These are phyloP conservation scores for Drymonia ruficornis DNA, from an alignment of 2,888 invertebrate genomes.

Conservation along the genomic window DNA sequence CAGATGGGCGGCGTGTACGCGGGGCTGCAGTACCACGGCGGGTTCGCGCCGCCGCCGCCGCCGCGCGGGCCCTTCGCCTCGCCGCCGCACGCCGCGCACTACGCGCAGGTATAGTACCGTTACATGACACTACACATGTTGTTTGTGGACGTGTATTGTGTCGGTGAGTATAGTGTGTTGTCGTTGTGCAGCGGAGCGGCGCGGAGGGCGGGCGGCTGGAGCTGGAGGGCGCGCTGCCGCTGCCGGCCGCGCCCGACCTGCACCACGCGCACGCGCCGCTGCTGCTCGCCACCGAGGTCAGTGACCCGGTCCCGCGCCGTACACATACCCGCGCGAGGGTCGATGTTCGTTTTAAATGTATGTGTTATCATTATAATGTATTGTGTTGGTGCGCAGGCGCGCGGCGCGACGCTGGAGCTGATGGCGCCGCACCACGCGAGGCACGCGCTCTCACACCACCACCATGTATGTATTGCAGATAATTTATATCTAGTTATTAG, in stretches of 20 bases:
- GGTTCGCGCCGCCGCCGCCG: slow-evolving; percentile 60
- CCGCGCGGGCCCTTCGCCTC: slow-evolving; percentile 72
- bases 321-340: neutral
- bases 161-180: neutral
- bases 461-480: slow-evolving; percentile 56
- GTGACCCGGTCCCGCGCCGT: neutral
- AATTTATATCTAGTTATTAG: neutral
- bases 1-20: slow-evolving; percentile 80
- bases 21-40: slow-evolving; percentile 70
- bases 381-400: slow-evolving; percentile 51
- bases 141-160: too few relatives aligned
- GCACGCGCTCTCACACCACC: slow-evolving; percentile 66
- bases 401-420: slow-evolving; percentile 69
- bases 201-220: slow-evolving; percentile 67
- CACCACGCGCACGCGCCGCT: slow-evolving; percentile 73
- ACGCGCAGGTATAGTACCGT: slow-evolving; percentile 77
- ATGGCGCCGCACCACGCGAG: slow-evolving; percentile 72
- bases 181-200: slow-evolving; percentile 51
- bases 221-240: slow-evolving; percentile 59
- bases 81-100: slow-evolving; percentile 69
- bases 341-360: too few relatives aligned
- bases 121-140: too few relatives aligned
- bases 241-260: slow-evolving; percentile 61
- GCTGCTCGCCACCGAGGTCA: slow-evolving; percentile 68
- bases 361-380: neutral